Evolutionary conservation across 2,888 invertebrate genomes (phyloP).

Genomic region (Dryadula phaetusa): DNA sequence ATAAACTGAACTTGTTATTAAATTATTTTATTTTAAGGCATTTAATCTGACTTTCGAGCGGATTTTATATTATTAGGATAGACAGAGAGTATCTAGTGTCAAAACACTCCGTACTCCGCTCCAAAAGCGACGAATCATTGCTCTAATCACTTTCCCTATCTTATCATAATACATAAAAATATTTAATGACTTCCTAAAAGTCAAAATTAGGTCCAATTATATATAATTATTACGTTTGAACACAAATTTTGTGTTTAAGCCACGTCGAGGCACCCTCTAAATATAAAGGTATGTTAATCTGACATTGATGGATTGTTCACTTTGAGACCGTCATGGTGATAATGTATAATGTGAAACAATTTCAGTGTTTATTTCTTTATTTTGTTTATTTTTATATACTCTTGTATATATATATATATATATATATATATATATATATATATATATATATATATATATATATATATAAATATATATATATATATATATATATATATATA

Average conservation of each 20-base stretch:
- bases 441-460: too few relatives aligned
- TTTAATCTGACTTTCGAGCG: too few relatives aligned
- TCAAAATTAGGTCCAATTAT: conserved; percentile 11
- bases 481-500: too few relatives aligned
- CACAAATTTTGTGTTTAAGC: conserved; percentile 13
- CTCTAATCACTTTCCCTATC: not conserved
- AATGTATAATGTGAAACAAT: not conserved
- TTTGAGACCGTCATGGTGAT: conserved; percentile 19
- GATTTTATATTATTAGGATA: too few relatives aligned
- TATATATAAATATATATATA: too few relatives aligned
- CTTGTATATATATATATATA: not conserved
- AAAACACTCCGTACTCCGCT: too few relatives aligned
- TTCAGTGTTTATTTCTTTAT: conserved; percentile 4
- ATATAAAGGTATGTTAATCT: conserved; percentile 27
- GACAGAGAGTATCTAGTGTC: too few relatives aligned
- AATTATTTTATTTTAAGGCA: too few relatives aligned
- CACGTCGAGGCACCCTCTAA: conserved; percentile 13
- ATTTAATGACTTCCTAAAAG: conserved; percentile 4
- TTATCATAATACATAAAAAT: not conserved
- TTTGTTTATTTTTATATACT: not conserved
- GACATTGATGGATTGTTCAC: conserved; percentile 36
- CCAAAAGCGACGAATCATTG: too few relatives aligned
- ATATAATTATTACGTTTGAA: conserved; percentile 13
- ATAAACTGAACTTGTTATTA: too few relatives aligned
- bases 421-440: too few relatives aligned